Conservation (phyloP, 2,888 invertebrate species). For the Cyclophora punctaria region DNA sequence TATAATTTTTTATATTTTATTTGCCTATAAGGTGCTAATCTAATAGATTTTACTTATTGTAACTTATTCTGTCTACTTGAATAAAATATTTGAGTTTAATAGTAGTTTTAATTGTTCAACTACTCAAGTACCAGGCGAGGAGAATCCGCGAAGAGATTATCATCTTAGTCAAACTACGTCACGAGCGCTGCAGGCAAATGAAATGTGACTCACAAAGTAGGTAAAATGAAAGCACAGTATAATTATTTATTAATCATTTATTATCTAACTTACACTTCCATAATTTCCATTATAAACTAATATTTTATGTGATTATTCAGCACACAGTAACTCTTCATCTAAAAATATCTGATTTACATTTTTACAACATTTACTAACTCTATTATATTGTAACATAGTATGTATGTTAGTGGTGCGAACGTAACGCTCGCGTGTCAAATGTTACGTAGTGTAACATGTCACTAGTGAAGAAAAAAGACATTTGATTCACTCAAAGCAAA, state of each 20-base stretch:
- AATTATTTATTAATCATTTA: slow-evolving; percentile 53
- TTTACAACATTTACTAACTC: slow-evolving; percentile 50
- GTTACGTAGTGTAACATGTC: no score
- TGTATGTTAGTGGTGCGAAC: no score
- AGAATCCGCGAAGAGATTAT: no score
- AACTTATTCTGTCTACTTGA: background rate
- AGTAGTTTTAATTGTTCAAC: no score
- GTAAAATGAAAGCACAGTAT: slow-evolving; percentile 22
- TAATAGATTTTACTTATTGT: no score
- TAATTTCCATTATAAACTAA: slow-evolving; percentile 61
- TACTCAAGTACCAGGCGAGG: no score
- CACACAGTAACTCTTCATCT: slow-evolving; percentile 51
- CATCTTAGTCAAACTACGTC: no score
- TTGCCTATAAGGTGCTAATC: slow-evolving; percentile 20
- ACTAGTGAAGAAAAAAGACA: no score
- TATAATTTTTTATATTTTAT: slow-evolving; percentile 11
- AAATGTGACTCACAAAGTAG: no score
- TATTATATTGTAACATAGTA: background rate
- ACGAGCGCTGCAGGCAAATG: no score
- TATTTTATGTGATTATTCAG: slow-evolving; percentile 55
- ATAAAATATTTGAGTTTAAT: background rate
- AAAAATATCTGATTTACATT: slow-evolving; percentile 71
- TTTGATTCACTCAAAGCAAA: no score
- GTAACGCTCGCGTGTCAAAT: no score
- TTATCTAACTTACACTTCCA: slow-evolving; percentile 72